Percentiles rank a stretch among this genome's conserved stretches.
Evolutionary conservation across 2,113 vertebrate genomes (phyloP).

Genomic region (Scomber japonicus): DNA sequence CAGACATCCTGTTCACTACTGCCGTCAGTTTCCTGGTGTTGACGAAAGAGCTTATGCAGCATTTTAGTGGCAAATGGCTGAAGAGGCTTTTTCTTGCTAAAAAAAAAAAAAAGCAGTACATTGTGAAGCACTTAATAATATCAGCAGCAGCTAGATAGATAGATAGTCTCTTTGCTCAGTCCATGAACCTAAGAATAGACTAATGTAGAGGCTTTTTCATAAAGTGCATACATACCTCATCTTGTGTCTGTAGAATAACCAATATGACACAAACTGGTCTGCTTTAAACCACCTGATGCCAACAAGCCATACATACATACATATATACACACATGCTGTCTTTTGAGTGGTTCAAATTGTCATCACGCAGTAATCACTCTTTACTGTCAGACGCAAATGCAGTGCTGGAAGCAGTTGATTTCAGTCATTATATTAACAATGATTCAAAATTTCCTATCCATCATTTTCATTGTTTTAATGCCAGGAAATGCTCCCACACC

Average conservation of each 20-base stretch:
- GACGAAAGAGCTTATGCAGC: slow-evolving; percentile 64
- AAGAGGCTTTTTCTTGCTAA: slow-evolving; percentile 58
- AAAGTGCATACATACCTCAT: background rate
- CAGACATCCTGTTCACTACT: slow-evolving; percentile 19
- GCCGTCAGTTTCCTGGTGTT: slow-evolving; percentile 50
- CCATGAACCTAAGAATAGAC: slow-evolving; percentile 34
- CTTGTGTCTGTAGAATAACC: background rate
- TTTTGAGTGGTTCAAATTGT: slow-evolving; percentile 15
- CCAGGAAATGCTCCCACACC: slow-evolving; percentile 61
- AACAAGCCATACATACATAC: background rate
- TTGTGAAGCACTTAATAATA: slow-evolving; percentile 58
- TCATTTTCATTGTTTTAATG: slow-evolving; percentile 64
- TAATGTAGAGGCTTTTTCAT: slow-evolving; percentile 16
- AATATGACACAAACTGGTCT: background rate
- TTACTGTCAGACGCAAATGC: slow-evolving; percentile 22
- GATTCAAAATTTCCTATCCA: slow-evolving; percentile 45
- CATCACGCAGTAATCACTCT: background rate
- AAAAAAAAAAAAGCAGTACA: slow-evolving; percentile 23
- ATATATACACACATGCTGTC: background rate
- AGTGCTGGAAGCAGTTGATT: slow-evolving; percentile 37
- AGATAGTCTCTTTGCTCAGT: slow-evolving; percentile 31
- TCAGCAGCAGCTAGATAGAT: slow-evolving; percentile 36
- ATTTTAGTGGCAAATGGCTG: slow-evolving; percentile 60
- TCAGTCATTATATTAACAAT: slow-evolving; percentile 45
- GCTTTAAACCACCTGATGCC: slow-evolving; percentile 25